Evolutionary conservation across 2,113 vertebrate species (phyloP).

Genomic region (Aptenodytes patagonicus): DNA sequence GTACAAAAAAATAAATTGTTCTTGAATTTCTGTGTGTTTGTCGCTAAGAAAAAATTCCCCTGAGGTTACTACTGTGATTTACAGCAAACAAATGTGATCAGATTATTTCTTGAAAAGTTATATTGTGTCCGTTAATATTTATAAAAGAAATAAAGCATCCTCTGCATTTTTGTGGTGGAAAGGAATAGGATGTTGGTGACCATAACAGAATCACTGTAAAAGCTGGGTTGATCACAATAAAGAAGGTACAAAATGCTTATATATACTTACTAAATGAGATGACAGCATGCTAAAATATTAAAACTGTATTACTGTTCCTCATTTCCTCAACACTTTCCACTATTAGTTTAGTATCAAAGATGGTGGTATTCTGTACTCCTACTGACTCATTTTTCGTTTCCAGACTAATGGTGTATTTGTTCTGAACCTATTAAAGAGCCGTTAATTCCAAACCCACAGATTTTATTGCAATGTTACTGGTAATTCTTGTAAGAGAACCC

Average conservation of each 20-base stretch:
- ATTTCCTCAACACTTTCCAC: background rate
- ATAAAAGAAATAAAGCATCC: slow-evolving; percentile 4
- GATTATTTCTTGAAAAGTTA: slow-evolving; percentile 32
- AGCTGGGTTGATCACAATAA: background rate
- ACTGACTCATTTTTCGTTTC: background rate
- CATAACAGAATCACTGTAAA: background rate
- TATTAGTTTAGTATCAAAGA: background rate
- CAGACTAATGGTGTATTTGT: background rate
- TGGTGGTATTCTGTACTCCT: background rate
- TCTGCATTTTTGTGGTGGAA: background rate
- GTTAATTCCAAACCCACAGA: background rate
- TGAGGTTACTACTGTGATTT: background rate
- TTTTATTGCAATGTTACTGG: background rate
- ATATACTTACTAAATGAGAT: background rate
- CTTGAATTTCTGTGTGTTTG: background rate
- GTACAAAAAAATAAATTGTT: background rate
- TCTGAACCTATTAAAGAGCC: background rate
- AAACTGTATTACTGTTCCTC: background rate
- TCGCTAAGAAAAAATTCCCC: background rate
- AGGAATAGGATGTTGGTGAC: background rate
- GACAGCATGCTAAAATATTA: background rate
- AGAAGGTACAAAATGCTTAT: background rate
- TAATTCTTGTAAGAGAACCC: background rate
- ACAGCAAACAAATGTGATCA: background rate
- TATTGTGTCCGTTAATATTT: background rate